Evolutionary conservation across 2,797 vertebrate species (phyloP).

Genomic region (Coilia nasus): DNA sequence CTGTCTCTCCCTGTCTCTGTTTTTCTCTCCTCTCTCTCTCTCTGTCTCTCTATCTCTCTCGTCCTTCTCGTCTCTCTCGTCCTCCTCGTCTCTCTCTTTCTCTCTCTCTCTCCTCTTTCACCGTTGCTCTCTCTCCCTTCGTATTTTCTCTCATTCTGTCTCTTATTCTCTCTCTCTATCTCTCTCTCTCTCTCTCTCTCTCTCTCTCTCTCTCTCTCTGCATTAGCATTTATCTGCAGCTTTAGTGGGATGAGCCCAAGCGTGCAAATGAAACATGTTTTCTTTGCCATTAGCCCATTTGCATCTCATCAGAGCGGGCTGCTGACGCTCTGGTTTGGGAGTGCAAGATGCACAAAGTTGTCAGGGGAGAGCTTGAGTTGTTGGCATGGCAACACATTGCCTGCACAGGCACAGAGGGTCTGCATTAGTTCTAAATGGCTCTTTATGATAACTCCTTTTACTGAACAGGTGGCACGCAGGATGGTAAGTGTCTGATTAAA

Average conservation of each 20-base stretch:
- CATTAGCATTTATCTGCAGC: not conserved
- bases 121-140: not conserved
- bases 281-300: constrained; percentile 9
- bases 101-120: constrained; percentile 33
- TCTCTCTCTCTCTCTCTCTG: constrained; percentile 43
- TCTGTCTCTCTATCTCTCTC: constrained; percentile 46
- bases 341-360: not conserved
- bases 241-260: not conserved
- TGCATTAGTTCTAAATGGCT: not conserved
- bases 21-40: constrained; percentile 28
- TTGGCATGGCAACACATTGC: not conserved
- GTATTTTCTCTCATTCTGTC: constrained; percentile 16
- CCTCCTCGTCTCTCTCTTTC: constrained; percentile 41
- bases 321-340: not conserved
- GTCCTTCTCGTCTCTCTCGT: constrained; percentile 13
- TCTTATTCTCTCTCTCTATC: constrained; percentile 30
- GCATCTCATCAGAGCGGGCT: not conserved
- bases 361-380: not conserved
- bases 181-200: constrained; percentile 27
- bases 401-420: not conserved
- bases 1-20: constrained; percentile 40
- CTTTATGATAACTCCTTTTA: not conserved
- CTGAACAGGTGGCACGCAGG: not conserved
- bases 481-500: not conserved
- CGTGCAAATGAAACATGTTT: constrained; percentile 10